Conservation (phyloP, 2,888 invertebrate genomes). For the Cryptus armator region DNA sequence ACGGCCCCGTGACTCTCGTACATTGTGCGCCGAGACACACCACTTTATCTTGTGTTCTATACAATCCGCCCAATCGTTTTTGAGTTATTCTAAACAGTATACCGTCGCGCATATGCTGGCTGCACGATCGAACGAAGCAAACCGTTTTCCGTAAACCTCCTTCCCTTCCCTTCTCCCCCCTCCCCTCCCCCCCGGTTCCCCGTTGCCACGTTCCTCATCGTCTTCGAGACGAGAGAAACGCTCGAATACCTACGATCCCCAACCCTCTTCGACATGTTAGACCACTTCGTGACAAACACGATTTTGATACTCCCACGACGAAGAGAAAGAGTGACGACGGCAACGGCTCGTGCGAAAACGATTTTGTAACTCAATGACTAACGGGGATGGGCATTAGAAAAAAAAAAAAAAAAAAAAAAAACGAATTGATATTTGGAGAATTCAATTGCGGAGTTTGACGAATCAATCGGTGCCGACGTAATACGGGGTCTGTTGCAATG, state of each 20-base stretch:
- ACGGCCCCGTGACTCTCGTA: constrained; percentile 73
- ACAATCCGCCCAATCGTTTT: constrained; percentile 80
- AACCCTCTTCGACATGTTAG: not conserved
- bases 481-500: not conserved
- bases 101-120: constrained; percentile 54
- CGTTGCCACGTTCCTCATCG: constrained; percentile 60
- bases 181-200: constrained; percentile 54
- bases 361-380: constrained; percentile 7
- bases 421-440: not conserved
- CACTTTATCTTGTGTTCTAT: constrained; percentile 34
- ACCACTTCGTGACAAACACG: constrained; percentile 75
- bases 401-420: not conserved
- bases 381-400: constrained; percentile 8
- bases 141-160: constrained; percentile 34
- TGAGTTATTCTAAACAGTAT: constrained; percentile 82
- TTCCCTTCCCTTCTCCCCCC: constrained; percentile 43
- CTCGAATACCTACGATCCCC: constrained; percentile 30
- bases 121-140: constrained; percentile 55
- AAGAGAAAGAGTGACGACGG: constrained; percentile 30
- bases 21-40: constrained; percentile 40
- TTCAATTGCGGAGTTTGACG: not conserved
- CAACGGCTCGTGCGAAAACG: constrained; percentile 43
- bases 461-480: not conserved
- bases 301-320: constrained; percentile 73
- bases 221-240: constrained; percentile 48